Percentiles rank a stretch among this genome's conserved stretches.
phyloP scores from a whole-genome alignment of 2,888 invertebrate species.

The Rhagium mordax region DNA sequence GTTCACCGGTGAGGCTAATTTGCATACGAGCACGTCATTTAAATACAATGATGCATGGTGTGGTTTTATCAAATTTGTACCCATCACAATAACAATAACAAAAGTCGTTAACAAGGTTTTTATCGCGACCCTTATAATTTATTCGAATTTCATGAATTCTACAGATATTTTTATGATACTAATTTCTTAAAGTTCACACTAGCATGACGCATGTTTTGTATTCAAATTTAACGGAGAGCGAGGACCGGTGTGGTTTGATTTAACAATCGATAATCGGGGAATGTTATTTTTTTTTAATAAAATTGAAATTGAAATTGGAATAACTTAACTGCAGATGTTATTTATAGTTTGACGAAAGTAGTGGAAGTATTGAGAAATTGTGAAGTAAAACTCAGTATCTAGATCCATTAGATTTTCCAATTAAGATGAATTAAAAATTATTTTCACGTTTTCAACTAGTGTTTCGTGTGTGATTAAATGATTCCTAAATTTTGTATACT shows the following conservation, averaged over 20 bases:
- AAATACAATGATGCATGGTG: background rate
- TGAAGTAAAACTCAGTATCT: too few relatives aligned
- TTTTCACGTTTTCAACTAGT: too few relatives aligned
- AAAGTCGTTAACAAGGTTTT: background rate
- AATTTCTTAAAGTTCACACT: background rate
- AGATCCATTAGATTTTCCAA: too few relatives aligned
- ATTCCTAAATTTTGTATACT: too few relatives aligned
- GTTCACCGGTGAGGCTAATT: background rate
- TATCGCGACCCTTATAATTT: background rate
- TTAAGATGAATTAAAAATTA: too few relatives aligned
- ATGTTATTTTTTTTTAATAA: too few relatives aligned
- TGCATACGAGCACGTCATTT: background rate
- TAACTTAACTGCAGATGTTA: too few relatives aligned
- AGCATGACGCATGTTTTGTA: background rate
- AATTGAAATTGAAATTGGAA: too few relatives aligned
- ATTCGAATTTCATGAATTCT: background rate
- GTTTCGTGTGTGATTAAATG: too few relatives aligned
- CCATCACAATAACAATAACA: background rate
- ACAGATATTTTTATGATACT: background rate
- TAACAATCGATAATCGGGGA: background rate
- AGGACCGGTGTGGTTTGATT: background rate
- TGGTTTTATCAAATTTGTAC: background rate
- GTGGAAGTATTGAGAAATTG: too few relatives aligned
- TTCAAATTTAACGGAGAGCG: background rate
- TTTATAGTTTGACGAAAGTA: too few relatives aligned